Conservation (phyloP, 2,113 vertebrate genomes). For the Morphnarchus princeps region DNA sequence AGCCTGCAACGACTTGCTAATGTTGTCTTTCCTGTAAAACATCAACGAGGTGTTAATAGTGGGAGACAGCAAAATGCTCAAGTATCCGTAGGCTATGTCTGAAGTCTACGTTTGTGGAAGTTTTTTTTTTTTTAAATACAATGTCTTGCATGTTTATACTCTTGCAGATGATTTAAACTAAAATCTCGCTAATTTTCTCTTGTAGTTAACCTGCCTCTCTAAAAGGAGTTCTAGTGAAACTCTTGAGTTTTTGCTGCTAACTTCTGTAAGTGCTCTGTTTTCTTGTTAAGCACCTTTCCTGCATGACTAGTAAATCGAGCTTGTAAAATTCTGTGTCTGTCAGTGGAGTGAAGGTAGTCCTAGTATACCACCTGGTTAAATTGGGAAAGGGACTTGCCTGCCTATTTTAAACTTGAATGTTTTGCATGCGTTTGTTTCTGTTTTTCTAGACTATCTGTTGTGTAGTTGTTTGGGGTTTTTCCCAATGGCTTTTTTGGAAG, state of each 20-base stretch:
- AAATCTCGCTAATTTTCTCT: slow-evolving; percentile 47
- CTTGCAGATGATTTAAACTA: background rate
- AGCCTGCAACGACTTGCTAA: background rate
- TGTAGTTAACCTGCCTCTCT: slow-evolving; percentile 35
- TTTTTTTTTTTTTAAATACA: too few relatives aligned
- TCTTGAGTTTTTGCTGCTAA: slow-evolving; percentile 45
- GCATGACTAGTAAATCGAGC: background rate
- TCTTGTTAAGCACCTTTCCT: background rate
- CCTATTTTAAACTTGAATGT: background rate
- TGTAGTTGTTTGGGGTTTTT: background rate
- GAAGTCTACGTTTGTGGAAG: background rate
- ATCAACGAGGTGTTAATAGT: background rate
- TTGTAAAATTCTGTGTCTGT: background rate
- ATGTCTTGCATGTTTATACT: background rate
- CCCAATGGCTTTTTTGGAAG: background rate
- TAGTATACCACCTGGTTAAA: background rate
- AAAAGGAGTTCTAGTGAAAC: slow-evolving; percentile 35
- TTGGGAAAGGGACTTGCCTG: background rate
- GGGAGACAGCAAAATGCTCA: background rate
- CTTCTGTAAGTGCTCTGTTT: slow-evolving; percentile 50
- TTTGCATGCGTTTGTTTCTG: background rate
- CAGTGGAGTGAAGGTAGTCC: background rate
- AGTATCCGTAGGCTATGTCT: background rate
- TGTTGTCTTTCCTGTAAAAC: background rate
- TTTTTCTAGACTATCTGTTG: background rate